These are phyloP conservation scores for Vannuccia rotundouncinata DNA, from an alignment of 2,888 invertebrate species.

Conservation along the genomic window DNA sequence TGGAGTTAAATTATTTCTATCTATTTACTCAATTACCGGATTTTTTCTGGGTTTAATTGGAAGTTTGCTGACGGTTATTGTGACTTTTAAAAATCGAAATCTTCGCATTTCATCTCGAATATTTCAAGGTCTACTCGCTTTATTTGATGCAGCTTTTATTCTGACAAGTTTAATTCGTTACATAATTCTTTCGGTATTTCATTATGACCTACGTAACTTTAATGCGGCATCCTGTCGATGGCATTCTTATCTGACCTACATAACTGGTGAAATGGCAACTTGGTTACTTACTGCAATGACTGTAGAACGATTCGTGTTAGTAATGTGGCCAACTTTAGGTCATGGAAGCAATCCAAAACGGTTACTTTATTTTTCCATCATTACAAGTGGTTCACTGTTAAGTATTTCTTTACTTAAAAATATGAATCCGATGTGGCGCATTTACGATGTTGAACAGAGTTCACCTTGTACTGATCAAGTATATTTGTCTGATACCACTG, in stretches of 20 bases:
- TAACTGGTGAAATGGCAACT: not conserved
- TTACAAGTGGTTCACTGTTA: not conserved
- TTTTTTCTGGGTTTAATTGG: not conserved
- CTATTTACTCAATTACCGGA: not conserved
- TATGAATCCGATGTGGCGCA: not conserved
- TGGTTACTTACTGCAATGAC: not conserved
- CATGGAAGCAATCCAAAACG: not conserved
- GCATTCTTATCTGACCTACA: not conserved
- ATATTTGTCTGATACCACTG: not conserved
- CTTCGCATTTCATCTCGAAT: not conserved
- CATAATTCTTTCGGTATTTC: not conserved
- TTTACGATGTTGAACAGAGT: not conserved
- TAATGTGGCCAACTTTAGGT: not conserved
- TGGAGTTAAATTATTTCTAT: not conserved
- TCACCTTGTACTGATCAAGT: not conserved
- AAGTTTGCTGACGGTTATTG: not conserved
- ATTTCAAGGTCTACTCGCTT: not conserved
- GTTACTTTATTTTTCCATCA: not conserved
- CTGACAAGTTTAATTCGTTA: not conserved
- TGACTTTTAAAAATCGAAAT: not conserved
- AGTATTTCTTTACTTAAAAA: not conserved
- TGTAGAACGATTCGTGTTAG: not conserved
- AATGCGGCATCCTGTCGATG: not conserved
- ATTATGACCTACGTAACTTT: not conserved
- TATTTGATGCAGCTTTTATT: not conserved